phyloP scores from a whole-genome alignment of 2,113 vertebrate species.

The Sturnira hondurensis region DNA sequence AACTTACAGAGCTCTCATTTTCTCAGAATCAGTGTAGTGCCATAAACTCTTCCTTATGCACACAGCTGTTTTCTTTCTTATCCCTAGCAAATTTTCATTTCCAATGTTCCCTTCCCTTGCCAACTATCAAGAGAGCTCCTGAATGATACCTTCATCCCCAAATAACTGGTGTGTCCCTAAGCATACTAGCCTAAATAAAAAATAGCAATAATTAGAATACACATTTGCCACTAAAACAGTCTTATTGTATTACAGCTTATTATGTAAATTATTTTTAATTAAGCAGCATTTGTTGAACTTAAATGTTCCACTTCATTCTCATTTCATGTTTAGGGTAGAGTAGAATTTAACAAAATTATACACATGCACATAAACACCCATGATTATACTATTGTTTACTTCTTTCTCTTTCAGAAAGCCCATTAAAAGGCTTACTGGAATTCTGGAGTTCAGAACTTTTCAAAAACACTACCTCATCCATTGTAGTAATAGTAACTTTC shows the following conservation, averaged over 20 bases:
- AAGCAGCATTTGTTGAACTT: neutral
- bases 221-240: neutral
- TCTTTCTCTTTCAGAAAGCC: neutral
- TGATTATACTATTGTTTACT: neutral
- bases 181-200: neutral
- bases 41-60: neutral
- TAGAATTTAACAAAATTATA: neutral
- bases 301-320: neutral
- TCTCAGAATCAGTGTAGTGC: neutral
- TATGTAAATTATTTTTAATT: neutral
- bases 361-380: neutral
- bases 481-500: conserved; percentile 2
- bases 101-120: neutral
- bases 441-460: neutral
- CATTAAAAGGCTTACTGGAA: neutral
- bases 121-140: neutral
- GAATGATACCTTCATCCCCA: neutral
- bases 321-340: neutral
- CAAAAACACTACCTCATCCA: neutral
- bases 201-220: neutral
- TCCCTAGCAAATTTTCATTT: conserved; percentile 31
- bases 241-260: neutral
- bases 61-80: neutral
- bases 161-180: neutral
- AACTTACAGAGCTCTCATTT: neutral